These are phyloP conservation scores for Pheosia gnoma DNA, from an alignment of 2,888 invertebrate genomes.

Conservation along the genomic window DNA sequence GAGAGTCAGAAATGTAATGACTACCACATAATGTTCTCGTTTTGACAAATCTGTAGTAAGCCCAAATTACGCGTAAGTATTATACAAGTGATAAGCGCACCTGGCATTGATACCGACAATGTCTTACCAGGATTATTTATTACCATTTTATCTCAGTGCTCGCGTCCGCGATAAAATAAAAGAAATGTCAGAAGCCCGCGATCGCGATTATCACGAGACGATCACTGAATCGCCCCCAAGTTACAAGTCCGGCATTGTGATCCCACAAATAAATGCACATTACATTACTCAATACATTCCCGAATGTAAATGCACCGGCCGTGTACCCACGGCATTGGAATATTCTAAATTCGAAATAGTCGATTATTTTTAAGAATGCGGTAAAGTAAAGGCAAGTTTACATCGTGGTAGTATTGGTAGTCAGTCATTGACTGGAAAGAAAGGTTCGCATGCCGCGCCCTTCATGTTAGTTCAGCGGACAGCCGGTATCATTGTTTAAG, in stretches of 20 bases:
- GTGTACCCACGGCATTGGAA: conserved; percentile 43
- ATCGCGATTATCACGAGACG: conserved; percentile 79
- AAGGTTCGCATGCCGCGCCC: conserved; percentile 61
- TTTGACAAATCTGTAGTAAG: conserved; percentile 26
- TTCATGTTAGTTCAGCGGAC: conserved; percentile 61
- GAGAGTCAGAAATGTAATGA: not conserved
- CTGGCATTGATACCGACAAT: conserved; percentile 68
- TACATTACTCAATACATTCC: conserved; percentile 35
- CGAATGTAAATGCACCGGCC: not conserved
- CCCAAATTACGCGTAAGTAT: conserved; percentile 70
- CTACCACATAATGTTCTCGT: not conserved
- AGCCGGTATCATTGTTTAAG: conserved; percentile 77
- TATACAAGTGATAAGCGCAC: conserved; percentile 76
- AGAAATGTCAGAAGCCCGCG: conserved; percentile 76
- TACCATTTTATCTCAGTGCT: conserved; percentile 76
- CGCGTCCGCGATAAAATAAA: conserved; percentile 79
- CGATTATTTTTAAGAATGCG: conserved; percentile 37
- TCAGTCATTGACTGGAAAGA: conserved; percentile 70
- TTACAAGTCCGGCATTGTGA: conserved; percentile 40
- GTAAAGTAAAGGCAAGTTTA: conserved; percentile 66
- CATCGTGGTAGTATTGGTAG: conserved; percentile 67
- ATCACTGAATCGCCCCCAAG: conserved; percentile 70
- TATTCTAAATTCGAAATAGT: conserved; percentile 8
- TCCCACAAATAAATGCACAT: conserved; percentile 20
- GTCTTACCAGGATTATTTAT: conserved; percentile 77